A percentile compares a stretch with the other conserved stretches of the same genome.
Conservation (phyloP, 2,888 invertebrate species). For the Leptinotarsa tumamoca region DNA sequence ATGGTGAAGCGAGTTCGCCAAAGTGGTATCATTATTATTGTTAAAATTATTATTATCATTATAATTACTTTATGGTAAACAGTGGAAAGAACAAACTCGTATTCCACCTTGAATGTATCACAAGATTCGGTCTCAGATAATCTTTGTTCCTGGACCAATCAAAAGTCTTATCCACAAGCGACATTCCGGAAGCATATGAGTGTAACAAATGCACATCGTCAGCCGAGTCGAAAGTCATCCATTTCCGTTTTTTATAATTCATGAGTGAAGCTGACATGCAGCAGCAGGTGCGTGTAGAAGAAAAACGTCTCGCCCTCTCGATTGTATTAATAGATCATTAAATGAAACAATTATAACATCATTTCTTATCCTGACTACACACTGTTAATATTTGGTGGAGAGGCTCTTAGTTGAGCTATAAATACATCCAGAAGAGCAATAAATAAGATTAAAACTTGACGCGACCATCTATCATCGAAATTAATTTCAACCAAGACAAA, state of each 20-base stretch:
- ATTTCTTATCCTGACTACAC: slow-evolving; percentile 21
- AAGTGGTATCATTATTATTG: too few relatives aligned
- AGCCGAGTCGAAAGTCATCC: slow-evolving; percentile 5
- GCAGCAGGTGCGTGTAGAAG: background rate
- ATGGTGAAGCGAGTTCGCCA: too few relatives aligned
- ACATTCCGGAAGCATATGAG: background rate
- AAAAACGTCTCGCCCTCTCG: background rate
- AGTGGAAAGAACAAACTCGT: too few relatives aligned
- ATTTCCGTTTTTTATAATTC: slow-evolving; percentile 19
- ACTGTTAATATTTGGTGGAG: slow-evolving; percentile 21
- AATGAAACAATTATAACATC: slow-evolving; percentile 24
- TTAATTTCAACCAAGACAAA: slow-evolving; percentile 14
- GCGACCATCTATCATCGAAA: slow-evolving; percentile 19
- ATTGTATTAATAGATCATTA: slow-evolving; percentile 24
- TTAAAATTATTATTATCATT: too few relatives aligned
- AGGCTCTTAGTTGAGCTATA: slow-evolving; percentile 23
- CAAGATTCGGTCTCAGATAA: background rate
- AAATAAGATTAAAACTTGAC: slow-evolving; percentile 29
- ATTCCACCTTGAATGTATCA: too few relatives aligned
- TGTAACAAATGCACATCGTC: slow-evolving; percentile 21
- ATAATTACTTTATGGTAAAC: too few relatives aligned
- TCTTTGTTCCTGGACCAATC: background rate
- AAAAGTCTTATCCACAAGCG: background rate
- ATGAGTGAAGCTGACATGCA: slow-evolving; percentile 10
- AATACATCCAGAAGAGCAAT: slow-evolving; percentile 21